Conservation (phyloP, 2,113 vertebrate species). For the Ciconia stormi region DNA sequence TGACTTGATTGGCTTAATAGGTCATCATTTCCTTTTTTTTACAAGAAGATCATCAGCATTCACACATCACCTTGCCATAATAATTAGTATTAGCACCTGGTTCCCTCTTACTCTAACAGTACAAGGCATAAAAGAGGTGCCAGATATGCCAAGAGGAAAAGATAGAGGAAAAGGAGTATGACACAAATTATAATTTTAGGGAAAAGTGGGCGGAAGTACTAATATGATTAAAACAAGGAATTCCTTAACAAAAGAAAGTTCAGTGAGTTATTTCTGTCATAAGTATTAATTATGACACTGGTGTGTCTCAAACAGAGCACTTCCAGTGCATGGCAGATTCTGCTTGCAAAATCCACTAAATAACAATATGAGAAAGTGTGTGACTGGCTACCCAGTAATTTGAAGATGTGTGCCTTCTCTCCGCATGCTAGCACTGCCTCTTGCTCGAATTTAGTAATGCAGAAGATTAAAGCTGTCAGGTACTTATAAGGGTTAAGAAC, state of each 20-base stretch:
- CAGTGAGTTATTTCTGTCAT: background rate
- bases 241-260: background rate
- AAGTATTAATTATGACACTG: background rate
- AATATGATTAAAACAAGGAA: background rate
- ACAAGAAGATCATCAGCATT: background rate
- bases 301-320: background rate
- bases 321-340: background rate
- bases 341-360: background rate
- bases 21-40: background rate
- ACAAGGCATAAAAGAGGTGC: background rate
- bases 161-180: background rate
- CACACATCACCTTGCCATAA: background rate
- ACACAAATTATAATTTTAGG: background rate
- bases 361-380: background rate
- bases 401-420: background rate
- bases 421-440: background rate
- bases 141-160: background rate
- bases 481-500: conserved; percentile 48
- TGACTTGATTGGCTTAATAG: background rate
- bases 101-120: background rate
- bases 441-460: background rate
- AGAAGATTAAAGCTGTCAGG: background rate
- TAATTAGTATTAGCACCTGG: background rate
- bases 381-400: background rate
- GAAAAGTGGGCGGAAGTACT: fast-evolving